phyloP scores from a whole-genome alignment of 2,797 vertebrate species.

The Myotis planiceps region DNA sequence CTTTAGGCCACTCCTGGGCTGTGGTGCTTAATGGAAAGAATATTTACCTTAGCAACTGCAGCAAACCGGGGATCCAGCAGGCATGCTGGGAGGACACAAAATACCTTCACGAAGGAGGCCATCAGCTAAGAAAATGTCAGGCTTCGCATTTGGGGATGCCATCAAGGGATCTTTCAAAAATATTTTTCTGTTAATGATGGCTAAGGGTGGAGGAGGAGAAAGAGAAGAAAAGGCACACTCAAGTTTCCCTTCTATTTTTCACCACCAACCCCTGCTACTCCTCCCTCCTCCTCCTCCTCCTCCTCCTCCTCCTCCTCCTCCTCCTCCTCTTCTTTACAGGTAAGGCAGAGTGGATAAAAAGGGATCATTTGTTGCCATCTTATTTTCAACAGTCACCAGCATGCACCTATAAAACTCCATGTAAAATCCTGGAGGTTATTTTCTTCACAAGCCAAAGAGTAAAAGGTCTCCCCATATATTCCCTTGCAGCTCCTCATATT shows the following conservation, averaged over 20 bases:
- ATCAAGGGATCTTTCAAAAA: slow-evolving; percentile 80
- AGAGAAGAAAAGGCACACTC: slow-evolving; percentile 31
- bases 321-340: not conserved
- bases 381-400: not conserved
- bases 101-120: slow-evolving; percentile 68
- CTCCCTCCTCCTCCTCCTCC: not conserved
- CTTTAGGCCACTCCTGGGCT: slow-evolving; percentile 76
- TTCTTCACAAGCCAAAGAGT: not conserved
- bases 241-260: slow-evolving; percentile 25
- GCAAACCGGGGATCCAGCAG: slow-evolving; percentile 68
- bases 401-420: not conserved
- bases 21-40: slow-evolving; percentile 76
- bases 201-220: slow-evolving; percentile 48
- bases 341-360: not conserved
- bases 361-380: not conserved
- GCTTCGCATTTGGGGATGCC: slow-evolving; percentile 72
- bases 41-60: slow-evolving; percentile 80
- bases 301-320: not conserved
- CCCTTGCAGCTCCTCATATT: not conserved
- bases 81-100: slow-evolving; percentile 72
- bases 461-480: not conserved
- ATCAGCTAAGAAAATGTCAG: slow-evolving; percentile 80
- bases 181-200: slow-evolving; percentile 79
- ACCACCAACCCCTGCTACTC: not conserved
- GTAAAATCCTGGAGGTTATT: not conserved